Evolutionary conservation across 2,797 vertebrate species (phyloP), one percentile per base, ranked within the genome.

Genomic region (Heterohyrax brucei): DNA sequence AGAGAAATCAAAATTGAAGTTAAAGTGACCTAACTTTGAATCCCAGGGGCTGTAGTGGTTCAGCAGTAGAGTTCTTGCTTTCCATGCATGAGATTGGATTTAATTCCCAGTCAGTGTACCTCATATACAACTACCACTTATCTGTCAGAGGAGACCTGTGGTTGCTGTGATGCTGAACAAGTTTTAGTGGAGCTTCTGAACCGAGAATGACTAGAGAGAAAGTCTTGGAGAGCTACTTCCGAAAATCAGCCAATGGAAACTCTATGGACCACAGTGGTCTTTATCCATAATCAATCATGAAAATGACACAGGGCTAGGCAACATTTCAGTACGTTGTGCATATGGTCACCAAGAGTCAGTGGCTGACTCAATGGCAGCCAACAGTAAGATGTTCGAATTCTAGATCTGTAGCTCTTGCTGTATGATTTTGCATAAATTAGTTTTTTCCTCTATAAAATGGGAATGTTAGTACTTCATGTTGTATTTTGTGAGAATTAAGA

Each of bases 391-490:
- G 3, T 90, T 21, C 90, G 82, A 53, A 73, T 48, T 53, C 46
- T 77, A 39, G 75, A 62, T 26, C 48, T 64, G 33, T n/a, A 81
- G 8, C 78, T 92, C 48, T n/a, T 86, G 53, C 22, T 93, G 4
- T 61, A 59, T 16, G 39, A 76, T 7, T 44, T 72, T 21, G 5
- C 22, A 44, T n/a, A 66, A 89, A 70, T 78, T 85, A 4, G 33
- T 90, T 86, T 81, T 94, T 59, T 92, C 73, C 66, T 59, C 72
- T 77, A 10, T 84, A 84, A 87, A 83, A 73, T 68, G 44, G 28
- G 33, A n/a, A 39, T 89, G 44, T 5, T 73, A 26, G 39, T 44
- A 48, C 56, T 82, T 90, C 26, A 14, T 70, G 21, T 72, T 21
- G 44, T 46, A 5, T 76, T 62, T 81, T 84, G 19, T 77, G 28